A percentile compares a stretch with the other conserved stretches of the same genome.
Evolutionary conservation across 1,140 invertebrate species (phyloP).

Genomic region (Anthonomus grandis): DNA sequence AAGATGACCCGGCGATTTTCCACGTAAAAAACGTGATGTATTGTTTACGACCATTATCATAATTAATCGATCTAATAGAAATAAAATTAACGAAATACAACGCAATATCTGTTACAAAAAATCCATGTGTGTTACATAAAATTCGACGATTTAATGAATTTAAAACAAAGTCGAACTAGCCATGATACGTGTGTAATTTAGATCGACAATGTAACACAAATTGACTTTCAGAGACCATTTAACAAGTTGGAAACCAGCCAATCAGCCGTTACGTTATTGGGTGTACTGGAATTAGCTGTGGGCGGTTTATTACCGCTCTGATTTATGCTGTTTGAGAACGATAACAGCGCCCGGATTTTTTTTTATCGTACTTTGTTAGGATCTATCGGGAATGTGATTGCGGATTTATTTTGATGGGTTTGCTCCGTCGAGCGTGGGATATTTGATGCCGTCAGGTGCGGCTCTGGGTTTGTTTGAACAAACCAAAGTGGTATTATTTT

Average conservation of each 20-base stretch:
- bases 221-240: slow-evolving; percentile 24
- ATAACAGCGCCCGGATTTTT: no score
- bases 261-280: slow-evolving; percentile 25
- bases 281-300: slow-evolving; percentile 15
- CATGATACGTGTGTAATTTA: slow-evolving; percentile 24
- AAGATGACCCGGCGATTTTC: no score
- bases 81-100: not conserved
- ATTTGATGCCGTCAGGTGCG: no score
- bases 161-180: slow-evolving; percentile 18
- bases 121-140: slow-evolving; percentile 6
- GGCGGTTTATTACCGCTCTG: slow-evolving; percentile 20
- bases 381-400: no score
- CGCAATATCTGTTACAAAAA: no score
- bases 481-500: no score
- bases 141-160: slow-evolving; percentile 11
- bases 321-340: slow-evolving; percentile 22
- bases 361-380: no score
- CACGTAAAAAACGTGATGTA: no score
- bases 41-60: not conserved
- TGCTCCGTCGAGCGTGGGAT: no score
- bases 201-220: slow-evolving; percentile 27
- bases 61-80: not conserved
- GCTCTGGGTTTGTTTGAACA: no score
- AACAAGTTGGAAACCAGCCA: slow-evolving; percentile 26
- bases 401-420: no score